phyloP scores from a whole-genome alignment of 2,888 invertebrate species.

The Acholoe squamosa region DNA sequence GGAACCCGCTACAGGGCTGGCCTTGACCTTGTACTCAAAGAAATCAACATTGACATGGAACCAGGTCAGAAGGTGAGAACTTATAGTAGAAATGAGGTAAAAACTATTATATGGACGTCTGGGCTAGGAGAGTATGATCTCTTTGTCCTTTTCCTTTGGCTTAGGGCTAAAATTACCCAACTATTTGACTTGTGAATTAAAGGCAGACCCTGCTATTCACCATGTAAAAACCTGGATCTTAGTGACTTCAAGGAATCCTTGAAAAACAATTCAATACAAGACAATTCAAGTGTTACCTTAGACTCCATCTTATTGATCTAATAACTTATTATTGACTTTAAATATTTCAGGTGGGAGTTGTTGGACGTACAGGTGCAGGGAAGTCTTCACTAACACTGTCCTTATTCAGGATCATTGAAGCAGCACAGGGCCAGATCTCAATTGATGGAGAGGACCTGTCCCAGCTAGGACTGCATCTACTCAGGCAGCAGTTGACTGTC shows the following conservation, averaged over 20 bases:
- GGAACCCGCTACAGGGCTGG: constrained; percentile 78
- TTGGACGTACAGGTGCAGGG: constrained; percentile 80
- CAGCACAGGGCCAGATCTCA: constrained; percentile 74
- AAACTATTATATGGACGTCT: too few relatives aligned
- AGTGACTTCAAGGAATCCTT: too few relatives aligned
- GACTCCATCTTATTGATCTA: background rate
- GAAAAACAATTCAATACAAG: too few relatives aligned
- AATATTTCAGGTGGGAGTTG: constrained; percentile 73
- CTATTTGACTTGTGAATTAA: too few relatives aligned
- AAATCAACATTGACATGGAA: constrained; percentile 78
- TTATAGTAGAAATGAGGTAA: background rate
- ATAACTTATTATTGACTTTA: background rate
- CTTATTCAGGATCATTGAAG: constrained; percentile 78
- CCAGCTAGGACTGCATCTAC: constrained; percentile 65
- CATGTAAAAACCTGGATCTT: too few relatives aligned
- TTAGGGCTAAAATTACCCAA: too few relatives aligned
- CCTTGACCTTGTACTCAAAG: constrained; percentile 69
- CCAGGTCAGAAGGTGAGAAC: constrained; percentile 77
- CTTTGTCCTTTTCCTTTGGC: too few relatives aligned
- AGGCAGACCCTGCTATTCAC: too few relatives aligned
- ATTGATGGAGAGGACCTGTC: constrained; percentile 76
- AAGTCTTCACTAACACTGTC: constrained; percentile 77
- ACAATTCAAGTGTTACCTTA: too few relatives aligned
- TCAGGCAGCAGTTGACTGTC: background rate
- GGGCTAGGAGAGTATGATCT: too few relatives aligned